Evolutionary conservation across 2,888 invertebrate genomes (phyloP), one percentile per base, ranked within the genome.

Genomic region (Opisthograptis luteolata): DNA sequence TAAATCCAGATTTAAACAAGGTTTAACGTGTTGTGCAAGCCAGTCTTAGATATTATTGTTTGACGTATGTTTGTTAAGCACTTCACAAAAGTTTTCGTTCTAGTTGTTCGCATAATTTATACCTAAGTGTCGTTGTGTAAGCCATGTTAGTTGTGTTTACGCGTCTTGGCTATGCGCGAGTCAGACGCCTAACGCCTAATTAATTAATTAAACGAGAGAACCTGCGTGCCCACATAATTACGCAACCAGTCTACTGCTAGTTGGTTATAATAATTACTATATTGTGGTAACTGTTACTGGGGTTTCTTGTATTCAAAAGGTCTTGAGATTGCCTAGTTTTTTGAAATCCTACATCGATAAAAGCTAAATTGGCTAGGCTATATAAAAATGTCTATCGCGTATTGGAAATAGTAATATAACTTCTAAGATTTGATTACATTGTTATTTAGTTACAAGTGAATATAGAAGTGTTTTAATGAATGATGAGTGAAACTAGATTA

Each of bases 171-270:
- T 49, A 53, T 58, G 65, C 68, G 65, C 60, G 47, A 62, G 63
- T 50, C 62, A 56, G 55, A 64, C 70, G 69, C 72, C 62, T 70
- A 70, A 64, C 70, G 69, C 72, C 62, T 70, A 70, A 73, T 73
- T 78, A 83, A 82, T 81, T 81, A 78, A 74, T 71, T 73, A 72
- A 60, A 73, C 64, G 64, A 55, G 62, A 66, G 66, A 68, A 68
- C 64, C 68, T 62, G 62, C 60, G 62, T 30, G 64, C n/a, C 3
- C 17, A 20, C 12, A 28, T 19, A n/a, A 35, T 35, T 40, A 40
- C 28, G 30, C 22, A 40, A 41, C 19, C 15, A 9, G 24, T 14
- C n/a, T 20, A 7, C n/a, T n/a, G n/a, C n/a, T n/a, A n/a, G 12
- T 22, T 30, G 34, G 3, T 9, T n/a, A n/a, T n/a, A n/a, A n/a